Evolutionary conservation across 2,888 invertebrate genomes (phyloP), one percentile per base, ranked within the genome.

Genomic region (Synergus gifuensis): DNA sequence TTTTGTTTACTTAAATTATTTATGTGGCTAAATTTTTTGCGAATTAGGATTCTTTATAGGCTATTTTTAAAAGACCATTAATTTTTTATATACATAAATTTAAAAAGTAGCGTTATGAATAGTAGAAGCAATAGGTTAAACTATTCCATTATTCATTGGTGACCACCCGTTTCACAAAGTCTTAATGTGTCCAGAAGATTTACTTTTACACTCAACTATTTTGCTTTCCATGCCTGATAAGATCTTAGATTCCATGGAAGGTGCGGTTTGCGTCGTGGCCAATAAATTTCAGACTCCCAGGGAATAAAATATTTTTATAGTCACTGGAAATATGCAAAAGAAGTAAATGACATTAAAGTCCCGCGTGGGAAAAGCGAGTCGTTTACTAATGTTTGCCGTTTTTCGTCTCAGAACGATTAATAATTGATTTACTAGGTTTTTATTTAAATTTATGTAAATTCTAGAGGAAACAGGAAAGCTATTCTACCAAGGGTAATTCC

Each of bases 281-380:
- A 73, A 73, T 73, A 73, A 73, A 73, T 73, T 73, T 73, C 73
- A 49, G 49, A n/a, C 73, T 73, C 49, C 49, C 49, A 36, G 73
- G 49, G 73, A 73, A 73, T 73, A 73, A 73, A 73, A 73, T 73
- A 73, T 73, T 73, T 73, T 73, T 73, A 73, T 73, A 54, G 73
- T 14, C 73, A 36, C 73, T 36, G 36, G 73, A 44, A 54, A 73
- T 73, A 73, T 54, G 73, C 73, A 73, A 73, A 73, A 73, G 73
- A 73, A 73, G 73, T 66, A 46, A 67, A 12, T 12, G 44, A 22
- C 42, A 5, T 44, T 67, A 67, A 67, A n/a, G 18, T 67, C 12
- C 16, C 22, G 67, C 67, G 67, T 67, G 67, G 67, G 67, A 67
- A 67, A 67, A 44, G 44, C 46, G 46, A 67, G 67, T 46, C 67